Percentiles rank a stretch among this genome's conserved stretches.
Conservation (phyloP, 2,113 vertebrate genomes). For the Platichthys stellatus region DNA sequence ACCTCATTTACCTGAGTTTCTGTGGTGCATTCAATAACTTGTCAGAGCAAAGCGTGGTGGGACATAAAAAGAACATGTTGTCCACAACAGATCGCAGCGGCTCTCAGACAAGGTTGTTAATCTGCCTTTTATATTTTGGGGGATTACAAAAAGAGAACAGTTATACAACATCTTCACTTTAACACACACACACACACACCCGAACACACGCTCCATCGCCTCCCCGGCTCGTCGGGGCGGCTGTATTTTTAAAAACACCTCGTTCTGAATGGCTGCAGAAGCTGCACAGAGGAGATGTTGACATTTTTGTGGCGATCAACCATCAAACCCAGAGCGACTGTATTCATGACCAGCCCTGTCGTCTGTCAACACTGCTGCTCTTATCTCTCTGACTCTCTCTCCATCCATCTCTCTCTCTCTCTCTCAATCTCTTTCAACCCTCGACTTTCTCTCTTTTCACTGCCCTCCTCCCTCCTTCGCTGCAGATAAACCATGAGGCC, state of each 20-base stretch:
- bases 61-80: conserved; percentile 38
- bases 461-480: neutral
- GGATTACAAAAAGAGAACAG: conserved; percentile 62
- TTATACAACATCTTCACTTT: conserved; percentile 68
- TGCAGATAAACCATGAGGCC: neutral
- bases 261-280: conserved; percentile 73
- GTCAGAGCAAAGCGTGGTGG: conserved; percentile 19
- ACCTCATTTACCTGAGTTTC: neutral
- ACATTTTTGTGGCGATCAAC: conserved; percentile 84
- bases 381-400: conserved; percentile 68
- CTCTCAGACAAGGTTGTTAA: conserved; percentile 28
- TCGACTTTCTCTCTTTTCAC: conserved; percentile 22
- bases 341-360: conserved; percentile 71
- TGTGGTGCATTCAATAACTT: neutral
- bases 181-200: conserved; percentile 14
- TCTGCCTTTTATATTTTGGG: conserved; percentile 46
- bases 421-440: neutral
- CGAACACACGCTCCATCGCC: conserved; percentile 23
- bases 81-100: conserved; percentile 23
- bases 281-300: conserved; percentile 79
- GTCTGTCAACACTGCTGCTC: conserved; percentile 80
- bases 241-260: conserved; percentile 67
- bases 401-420: neutral
- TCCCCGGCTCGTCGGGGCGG: conserved; percentile 54
- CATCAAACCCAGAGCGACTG: conserved; percentile 77